Percentiles rank a stretch among this genome's conserved stretches.
phyloP scores from a whole-genome alignment of 2,113 vertebrate species.

The Ceyx cyanopectus region DNA sequence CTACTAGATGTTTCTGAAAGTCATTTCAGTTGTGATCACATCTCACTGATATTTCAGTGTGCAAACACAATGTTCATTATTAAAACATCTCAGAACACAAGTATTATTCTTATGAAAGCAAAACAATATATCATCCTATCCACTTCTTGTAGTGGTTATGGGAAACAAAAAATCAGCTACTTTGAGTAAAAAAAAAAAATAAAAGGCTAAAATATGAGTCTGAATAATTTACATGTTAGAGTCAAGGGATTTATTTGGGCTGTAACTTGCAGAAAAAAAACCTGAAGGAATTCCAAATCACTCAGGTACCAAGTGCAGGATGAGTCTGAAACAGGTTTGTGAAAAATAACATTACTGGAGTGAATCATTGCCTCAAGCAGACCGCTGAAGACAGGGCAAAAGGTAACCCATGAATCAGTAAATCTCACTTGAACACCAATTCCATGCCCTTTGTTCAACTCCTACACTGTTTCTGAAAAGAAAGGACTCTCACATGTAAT shows the following conservation, averaged over 20 bases:
- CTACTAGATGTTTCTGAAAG: not conserved
- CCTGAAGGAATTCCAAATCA: not conserved
- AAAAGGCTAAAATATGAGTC: not conserved
- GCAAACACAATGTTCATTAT: not conserved
- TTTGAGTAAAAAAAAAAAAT: not conserved
- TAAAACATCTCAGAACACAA: not conserved
- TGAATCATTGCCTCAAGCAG: not conserved
- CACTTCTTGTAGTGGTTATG: not conserved
- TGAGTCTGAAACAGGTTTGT: not conserved
- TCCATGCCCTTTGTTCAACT: not conserved
- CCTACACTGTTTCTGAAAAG: rapidly evolving
- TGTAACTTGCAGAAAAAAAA: not conserved
- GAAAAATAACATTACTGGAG: not conserved
- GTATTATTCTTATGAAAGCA: not conserved
- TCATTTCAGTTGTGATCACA: not conserved
- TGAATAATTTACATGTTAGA: not conserved
- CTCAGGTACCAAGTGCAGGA: not conserved
- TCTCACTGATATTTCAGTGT: not conserved
- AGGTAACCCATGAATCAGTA: not conserved
- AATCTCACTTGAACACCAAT: not conserved
- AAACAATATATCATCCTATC: not conserved
- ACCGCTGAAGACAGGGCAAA: not conserved
- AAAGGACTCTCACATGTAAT: not conserved
- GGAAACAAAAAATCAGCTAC: not conserved
- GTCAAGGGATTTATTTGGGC: not conserved